Conservation (phyloP, 2,113 vertebrate species). For the Hirundichthys speculiger region DNA sequence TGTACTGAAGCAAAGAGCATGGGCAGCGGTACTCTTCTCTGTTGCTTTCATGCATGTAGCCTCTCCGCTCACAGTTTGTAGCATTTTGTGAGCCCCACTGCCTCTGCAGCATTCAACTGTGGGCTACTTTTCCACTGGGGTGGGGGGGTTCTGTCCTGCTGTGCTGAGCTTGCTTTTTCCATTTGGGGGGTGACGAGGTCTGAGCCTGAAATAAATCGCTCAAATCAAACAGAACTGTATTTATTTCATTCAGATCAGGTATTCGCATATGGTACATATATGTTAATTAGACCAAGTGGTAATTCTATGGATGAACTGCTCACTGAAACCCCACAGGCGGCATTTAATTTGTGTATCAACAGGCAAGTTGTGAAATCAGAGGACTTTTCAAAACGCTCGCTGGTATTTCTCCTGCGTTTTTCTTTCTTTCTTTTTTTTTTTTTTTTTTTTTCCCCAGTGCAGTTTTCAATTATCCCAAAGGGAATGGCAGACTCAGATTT, state of each 20-base stretch:
- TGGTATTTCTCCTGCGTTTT: slow-evolving; percentile 40
- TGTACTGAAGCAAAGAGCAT: slow-evolving; percentile 12
- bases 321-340: not conserved
- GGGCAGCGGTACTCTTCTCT: not conserved
- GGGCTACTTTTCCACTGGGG: slow-evolving; percentile 4
- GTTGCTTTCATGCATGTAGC: not conserved
- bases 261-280: not conserved
- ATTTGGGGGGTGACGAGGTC: not conserved
- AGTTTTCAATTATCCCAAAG: slow-evolving; percentile 73
- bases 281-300: not conserved
- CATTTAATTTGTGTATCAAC: slow-evolving; percentile 26
- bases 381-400: slow-evolving; percentile 12
- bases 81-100: slow-evolving; percentile 1
- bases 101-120: slow-evolving; percentile 8
- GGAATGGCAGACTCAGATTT: slow-evolving; percentile 57
- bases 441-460: slow-evolving; percentile 46
- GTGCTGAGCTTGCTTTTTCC: slow-evolving; percentile 23
- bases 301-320: not conserved
- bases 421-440: slow-evolving; percentile 19
- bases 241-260: not conserved
- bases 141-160: not conserved
- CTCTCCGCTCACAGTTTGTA: not conserved
- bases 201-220: not conserved
- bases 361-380: slow-evolving; percentile 17
- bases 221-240: not conserved